phyloP scores from a whole-genome alignment of 2,797 vertebrate species.

The Lepus townsendii region DNA sequence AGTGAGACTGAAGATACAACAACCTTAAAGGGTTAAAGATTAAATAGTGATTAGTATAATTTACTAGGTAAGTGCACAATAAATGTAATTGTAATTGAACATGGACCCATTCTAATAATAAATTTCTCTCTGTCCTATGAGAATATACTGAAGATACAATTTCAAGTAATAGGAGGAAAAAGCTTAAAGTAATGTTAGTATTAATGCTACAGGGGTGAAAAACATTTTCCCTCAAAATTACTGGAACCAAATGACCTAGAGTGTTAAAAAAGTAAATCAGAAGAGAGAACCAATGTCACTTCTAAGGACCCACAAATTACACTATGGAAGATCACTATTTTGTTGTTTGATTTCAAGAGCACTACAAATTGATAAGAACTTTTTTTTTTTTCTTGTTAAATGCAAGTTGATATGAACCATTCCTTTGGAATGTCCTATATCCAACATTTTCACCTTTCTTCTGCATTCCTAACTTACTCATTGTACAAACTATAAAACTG shows the following conservation, averaged over 20 bases:
- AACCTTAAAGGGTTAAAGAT: not conserved
- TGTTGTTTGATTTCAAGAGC: conserved; percentile 16
- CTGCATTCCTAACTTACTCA: not conserved
- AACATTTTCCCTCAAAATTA: conserved; percentile 17
- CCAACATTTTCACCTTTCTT: not conserved
- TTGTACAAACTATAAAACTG: not conserved
- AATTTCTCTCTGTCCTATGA: conserved; percentile 42
- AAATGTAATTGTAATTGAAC: not conserved
- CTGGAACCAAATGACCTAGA: not conserved
- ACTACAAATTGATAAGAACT: conserved; percentile 16
- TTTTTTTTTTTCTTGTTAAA: not conserved
- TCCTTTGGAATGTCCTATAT: conserved; percentile 48
- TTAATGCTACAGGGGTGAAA: conserved; percentile 31
- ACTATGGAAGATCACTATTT: not conserved
- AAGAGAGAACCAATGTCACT: not conserved
- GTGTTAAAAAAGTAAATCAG: not conserved
- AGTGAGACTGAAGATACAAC: not conserved
- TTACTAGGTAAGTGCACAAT: not conserved
- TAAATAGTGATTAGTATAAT: conserved; percentile 4
- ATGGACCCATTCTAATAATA: not conserved
- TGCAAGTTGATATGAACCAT: not conserved
- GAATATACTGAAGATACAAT: conserved; percentile 33
- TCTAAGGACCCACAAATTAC: conserved; percentile 39
- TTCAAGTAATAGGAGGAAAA: conserved; percentile 39
- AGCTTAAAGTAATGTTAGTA: not conserved